Conservation (phyloP, 2,113 vertebrate species). For the Antechinus stuartii region DNA sequence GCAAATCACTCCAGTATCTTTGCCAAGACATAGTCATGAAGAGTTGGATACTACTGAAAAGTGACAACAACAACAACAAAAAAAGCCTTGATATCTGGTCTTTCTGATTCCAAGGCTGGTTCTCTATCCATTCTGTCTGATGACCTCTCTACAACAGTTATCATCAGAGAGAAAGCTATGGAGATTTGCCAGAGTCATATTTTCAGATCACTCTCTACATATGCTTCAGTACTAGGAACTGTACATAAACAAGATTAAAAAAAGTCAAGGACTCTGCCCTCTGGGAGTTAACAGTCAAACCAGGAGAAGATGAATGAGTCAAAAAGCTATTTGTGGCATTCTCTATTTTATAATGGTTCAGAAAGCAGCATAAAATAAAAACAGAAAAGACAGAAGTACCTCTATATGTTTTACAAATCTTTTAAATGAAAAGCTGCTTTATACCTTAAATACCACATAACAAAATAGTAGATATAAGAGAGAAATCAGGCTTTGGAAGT, state of each 20-base stretch:
- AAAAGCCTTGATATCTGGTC: too few species aligned
- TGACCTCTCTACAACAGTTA: neutral
- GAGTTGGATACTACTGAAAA: neutral
- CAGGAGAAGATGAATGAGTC: neutral
- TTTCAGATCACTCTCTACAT: neutral
- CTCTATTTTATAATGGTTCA: neutral
- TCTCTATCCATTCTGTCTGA: neutral
- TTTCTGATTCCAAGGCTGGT: neutral
- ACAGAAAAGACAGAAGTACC: neutral
- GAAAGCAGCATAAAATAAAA: constrained; percentile 31
- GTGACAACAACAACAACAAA: neutral
- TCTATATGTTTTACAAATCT: neutral
- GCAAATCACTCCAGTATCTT: neutral
- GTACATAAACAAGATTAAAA: constrained; percentile 17
- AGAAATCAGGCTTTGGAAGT: constrained; percentile 47
- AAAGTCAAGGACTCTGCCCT: constrained; percentile 4
- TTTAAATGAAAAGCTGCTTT: constrained; percentile 33
- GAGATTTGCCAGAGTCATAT: neutral
- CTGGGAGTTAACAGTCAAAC: constrained; percentile 7
- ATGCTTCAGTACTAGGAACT: neutral
- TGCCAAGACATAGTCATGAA: neutral
- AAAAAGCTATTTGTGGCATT: neutral
- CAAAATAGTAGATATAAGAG: constrained; percentile 56
- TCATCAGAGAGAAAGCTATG: neutral
- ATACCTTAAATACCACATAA: constrained; percentile 13